Evolutionary conservation across 2,888 invertebrate genomes (phyloP), one percentile per base, ranked within the genome.

Genomic region (Drosophila macrothrix): DNA sequence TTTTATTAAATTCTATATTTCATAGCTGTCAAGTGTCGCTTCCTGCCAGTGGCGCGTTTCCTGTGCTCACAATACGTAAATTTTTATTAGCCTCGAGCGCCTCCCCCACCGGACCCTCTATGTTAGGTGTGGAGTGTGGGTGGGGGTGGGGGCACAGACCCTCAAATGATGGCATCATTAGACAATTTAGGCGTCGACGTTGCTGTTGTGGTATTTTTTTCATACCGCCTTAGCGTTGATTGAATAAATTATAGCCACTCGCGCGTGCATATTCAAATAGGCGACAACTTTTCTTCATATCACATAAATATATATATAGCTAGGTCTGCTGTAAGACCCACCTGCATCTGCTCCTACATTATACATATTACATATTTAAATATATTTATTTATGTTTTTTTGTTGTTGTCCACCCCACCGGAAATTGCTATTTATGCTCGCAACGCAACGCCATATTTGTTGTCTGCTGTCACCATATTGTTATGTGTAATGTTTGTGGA

Each of bases 161-260:
- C 80, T 77, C 67, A 73, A 80, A 82, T 88, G 90, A 88, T 84
- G 89, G 89, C 87, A 88, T 88, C 87, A 88, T 88, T 88, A 88
- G 89, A 88, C 87, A 88, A 90, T 88, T 88, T 88, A 90, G 87
- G 89, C 76, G 73, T 71, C 52, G 66, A 16, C 46, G 25, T 59
- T 65, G 65, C 28, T 62, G 76, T 29, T 66, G 43, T 33, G 53
- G 49, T 49, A 35, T 22, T 62, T 69, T 16, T 5, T 52, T 61
- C 50, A 53, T 63, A 69, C 62, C 59, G 29, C 35, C 72, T 73
- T 63, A 68, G 74, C 76, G 86, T 80, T 90, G 88, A 88, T 88
- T 88, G 88, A 88, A 90, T 88, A 88, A 88, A 90, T 88, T 88
- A 88, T 90, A 63, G 80, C 60, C 79, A 88, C 78, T 88, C 75